phyloP scores from a whole-genome alignment of 2,797 vertebrate genomes.

The Macropodus opercularis region DNA sequence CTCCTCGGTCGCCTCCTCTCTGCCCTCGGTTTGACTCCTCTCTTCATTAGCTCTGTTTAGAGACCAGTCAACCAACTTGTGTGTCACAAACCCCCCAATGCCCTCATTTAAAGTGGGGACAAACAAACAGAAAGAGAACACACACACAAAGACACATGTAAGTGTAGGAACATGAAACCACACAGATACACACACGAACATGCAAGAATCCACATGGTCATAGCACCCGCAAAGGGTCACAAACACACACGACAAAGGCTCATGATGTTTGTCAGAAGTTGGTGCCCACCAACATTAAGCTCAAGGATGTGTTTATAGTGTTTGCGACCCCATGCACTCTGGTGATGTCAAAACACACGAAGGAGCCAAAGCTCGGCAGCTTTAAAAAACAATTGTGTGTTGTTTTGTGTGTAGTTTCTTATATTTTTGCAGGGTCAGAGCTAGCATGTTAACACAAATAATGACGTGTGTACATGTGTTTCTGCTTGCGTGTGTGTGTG shows the following conservation, averaged over 20 bases:
- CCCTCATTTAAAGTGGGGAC: constrained; percentile 64
- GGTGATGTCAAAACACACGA: constrained; percentile 31
- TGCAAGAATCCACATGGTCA: constrained; percentile 13
- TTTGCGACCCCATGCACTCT: constrained; percentile 38
- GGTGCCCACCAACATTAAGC: constrained; percentile 27
- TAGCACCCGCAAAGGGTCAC: constrained; percentile 29
- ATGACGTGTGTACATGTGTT: not conserved
- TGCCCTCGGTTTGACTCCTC: constrained; percentile 56
- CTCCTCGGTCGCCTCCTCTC: constrained; percentile 12
- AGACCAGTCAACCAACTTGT: constrained; percentile 62
- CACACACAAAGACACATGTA: constrained; percentile 20
- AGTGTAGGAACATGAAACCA: constrained; percentile 6
- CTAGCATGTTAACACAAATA: constrained; percentile 42
- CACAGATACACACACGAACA: not conserved
- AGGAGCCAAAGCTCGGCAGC: constrained; percentile 7
- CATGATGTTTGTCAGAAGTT: constrained; percentile 43
- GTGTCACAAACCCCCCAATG: constrained; percentile 64
- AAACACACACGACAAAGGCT: constrained; percentile 23
- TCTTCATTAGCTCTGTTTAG: constrained; percentile 66
- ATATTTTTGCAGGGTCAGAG: constrained; percentile 23
- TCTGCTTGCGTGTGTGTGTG: not conserved
- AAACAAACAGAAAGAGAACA: constrained; percentile 62
- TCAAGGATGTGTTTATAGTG: constrained; percentile 50
- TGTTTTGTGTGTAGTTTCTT: constrained; percentile 21
- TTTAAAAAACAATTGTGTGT: constrained; percentile 13